phyloP scores from a whole-genome alignment of 2,888 invertebrate species.

The Drosophila sordidapex region DNA sequence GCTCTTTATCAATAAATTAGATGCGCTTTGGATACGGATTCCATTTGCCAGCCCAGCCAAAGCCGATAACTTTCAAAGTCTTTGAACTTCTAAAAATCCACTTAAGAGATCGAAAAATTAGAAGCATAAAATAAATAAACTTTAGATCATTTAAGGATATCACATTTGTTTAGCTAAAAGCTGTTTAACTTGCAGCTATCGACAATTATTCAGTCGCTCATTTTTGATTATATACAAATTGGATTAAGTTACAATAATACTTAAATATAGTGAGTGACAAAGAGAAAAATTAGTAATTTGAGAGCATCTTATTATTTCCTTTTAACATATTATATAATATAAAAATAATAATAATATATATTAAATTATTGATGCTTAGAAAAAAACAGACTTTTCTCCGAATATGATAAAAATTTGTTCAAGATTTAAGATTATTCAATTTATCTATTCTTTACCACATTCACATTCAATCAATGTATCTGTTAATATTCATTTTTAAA shows the following conservation, averaged over 20 bases:
- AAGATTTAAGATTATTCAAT: background rate
- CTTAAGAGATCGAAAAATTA: background rate
- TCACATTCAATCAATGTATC: background rate
- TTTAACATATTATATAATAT: background rate
- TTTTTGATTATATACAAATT: background rate
- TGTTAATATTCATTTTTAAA: background rate
- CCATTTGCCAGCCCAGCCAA: conserved; percentile 19
- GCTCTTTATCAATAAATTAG: conserved; percentile 54
- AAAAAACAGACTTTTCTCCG: background rate
- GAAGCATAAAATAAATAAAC: background rate
- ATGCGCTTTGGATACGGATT: conserved; percentile 40
- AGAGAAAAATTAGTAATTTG: too few relatives aligned
- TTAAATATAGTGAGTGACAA: background rate
- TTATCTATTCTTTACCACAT: background rate
- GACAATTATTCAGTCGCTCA: background rate
- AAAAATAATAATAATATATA: background rate
- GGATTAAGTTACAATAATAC: background rate
- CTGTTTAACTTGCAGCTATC: background rate
- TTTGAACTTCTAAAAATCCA: conserved; percentile 2
- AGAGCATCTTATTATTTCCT: too few relatives aligned
- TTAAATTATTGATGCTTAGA: background rate
- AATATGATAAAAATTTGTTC: background rate
- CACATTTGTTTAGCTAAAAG: background rate
- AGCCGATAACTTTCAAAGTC: background rate
- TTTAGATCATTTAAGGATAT: background rate